These are phyloP conservation scores for Alaudala cheleensis DNA, from an alignment of 2,113 vertebrate species.

Conservation along the genomic window DNA sequence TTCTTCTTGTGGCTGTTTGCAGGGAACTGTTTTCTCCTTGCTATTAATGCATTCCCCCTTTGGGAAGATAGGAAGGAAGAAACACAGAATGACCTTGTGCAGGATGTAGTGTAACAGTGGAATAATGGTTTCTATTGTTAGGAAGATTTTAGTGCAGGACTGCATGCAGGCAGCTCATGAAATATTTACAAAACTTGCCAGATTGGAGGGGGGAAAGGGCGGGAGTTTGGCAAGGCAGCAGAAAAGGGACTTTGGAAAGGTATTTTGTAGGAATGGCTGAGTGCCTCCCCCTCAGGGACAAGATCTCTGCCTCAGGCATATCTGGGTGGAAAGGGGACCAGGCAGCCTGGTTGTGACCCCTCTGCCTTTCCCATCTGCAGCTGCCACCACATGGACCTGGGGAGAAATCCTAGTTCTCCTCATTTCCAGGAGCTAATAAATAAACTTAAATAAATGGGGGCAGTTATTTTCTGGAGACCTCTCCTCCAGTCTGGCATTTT, in stretches of 20 bases:
- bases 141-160: neutral
- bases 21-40: neutral
- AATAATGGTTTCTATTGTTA: conserved; percentile 27
- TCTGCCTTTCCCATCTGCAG: neutral
- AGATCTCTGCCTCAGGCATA: accelerated
- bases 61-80: conserved; percentile 2
- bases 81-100: conserved; percentile 49
- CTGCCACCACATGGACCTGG: neutral
- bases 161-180: neutral
- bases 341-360: neutral
- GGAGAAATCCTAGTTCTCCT: neutral
- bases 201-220: neutral
- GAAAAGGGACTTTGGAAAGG: neutral
- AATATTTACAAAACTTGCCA: conserved; percentile 31
- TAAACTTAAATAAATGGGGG: neutral
- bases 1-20: neutral
- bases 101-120: neutral
- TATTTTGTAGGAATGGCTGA: neutral
- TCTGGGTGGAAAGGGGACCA: neutral
- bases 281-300: neutral
- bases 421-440: neutral
- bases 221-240: neutral
- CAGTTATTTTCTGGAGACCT: neutral
- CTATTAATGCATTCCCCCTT: conserved; percentile 2
- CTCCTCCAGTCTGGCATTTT: neutral